phyloP scores from a whole-genome alignment of 2,797 vertebrate species.

The Enteromius thamalakanensis region DNA sequence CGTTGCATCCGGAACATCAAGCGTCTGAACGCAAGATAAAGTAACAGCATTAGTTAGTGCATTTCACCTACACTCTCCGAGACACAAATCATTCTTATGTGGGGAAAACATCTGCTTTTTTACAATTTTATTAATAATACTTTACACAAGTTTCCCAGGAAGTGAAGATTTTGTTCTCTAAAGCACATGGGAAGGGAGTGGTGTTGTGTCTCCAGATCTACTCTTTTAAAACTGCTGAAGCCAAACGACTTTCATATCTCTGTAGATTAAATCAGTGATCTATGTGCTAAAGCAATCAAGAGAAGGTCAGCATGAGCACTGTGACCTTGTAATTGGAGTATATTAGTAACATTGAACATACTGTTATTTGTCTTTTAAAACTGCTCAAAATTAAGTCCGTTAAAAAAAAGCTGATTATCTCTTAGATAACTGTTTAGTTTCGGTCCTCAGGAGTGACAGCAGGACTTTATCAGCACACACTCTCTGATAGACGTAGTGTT shows the following conservation, averaged over 20 bases:
- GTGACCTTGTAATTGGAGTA: not conserved
- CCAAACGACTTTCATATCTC: not conserved
- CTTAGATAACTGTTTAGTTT: not conserved
- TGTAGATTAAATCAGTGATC: not conserved
- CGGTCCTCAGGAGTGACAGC: not conserved
- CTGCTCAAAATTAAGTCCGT: not conserved
- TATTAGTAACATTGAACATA: not conserved
- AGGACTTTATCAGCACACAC: not conserved
- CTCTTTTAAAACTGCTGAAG: not conserved
- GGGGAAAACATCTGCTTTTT: not conserved
- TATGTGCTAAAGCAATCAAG: not conserved
- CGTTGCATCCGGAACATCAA: no score
- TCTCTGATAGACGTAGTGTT: not conserved
- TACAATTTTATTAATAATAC: not conserved
- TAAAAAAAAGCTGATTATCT: not conserved
- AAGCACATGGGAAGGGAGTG: not conserved
- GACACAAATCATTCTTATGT: not conserved
- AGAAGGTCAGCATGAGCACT: not conserved
- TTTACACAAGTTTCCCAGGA: not conserved
- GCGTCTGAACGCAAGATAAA: not conserved
- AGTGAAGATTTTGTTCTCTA: not conserved
- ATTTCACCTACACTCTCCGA: not conserved
- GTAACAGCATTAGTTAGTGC: not conserved
- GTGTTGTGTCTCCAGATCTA: not conserved
- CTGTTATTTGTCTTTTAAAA: not conserved